A percentile compares a stretch with the other conserved stretches of the same genome.
phyloP scores from a whole-genome alignment of 2,888 invertebrate genomes.

The Tribolium freemani region DNA sequence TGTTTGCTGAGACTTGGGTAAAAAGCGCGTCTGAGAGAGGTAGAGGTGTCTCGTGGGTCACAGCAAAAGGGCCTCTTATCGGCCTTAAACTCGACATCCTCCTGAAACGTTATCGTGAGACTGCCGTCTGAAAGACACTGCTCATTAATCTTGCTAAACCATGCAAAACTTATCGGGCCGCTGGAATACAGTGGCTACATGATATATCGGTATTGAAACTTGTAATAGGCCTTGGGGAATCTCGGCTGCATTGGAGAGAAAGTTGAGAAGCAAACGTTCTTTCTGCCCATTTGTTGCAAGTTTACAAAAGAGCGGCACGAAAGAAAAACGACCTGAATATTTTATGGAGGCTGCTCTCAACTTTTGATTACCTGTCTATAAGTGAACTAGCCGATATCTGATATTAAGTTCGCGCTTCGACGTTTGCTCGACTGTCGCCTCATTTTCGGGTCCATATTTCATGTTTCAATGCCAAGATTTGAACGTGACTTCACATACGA shows the following conservation, averaged over 20 bases:
- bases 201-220: constrained; percentile 68
- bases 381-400: constrained; percentile 52
- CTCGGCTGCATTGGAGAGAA: constrained; percentile 55
- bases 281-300: constrained; percentile 51
- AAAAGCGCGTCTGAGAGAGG: constrained; percentile 41
- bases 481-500: constrained; percentile 44
- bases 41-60: constrained; percentile 42
- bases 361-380: constrained; percentile 64
- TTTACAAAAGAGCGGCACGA: constrained; percentile 58
- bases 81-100: constrained; percentile 55
- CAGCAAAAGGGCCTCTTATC: constrained; percentile 47
- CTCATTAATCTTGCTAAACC: constrained; percentile 68
- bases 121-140: constrained; percentile 63
- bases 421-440: constrained; percentile 45
- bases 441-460: constrained; percentile 45
- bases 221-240: constrained; percentile 66
- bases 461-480: constrained; percentile 37
- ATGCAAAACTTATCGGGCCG: constrained; percentile 67
- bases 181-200: constrained; percentile 63
- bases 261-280: constrained; percentile 48
- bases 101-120: constrained; percentile 48
- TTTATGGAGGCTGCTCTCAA: constrained; percentile 58
- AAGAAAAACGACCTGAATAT: constrained; percentile 62
- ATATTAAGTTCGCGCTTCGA: constrained; percentile 51
- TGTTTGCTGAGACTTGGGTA: constrained; percentile 22